phyloP scores from a whole-genome alignment of 1,140 invertebrate genomes.

The Atta texana region DNA sequence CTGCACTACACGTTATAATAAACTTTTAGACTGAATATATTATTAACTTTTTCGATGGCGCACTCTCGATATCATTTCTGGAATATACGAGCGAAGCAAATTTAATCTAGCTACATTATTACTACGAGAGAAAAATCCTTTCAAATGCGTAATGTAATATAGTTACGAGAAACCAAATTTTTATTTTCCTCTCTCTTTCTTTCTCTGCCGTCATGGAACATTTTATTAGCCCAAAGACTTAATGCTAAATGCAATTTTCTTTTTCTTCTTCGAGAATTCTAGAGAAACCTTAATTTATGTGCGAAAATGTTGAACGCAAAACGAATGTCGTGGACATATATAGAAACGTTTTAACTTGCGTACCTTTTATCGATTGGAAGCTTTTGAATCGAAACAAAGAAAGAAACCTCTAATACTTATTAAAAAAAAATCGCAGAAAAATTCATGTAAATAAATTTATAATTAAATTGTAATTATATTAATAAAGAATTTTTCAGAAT shows the following conservation, averaged over 20 bases:
- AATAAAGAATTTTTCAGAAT: too few species aligned
- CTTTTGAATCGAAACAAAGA: neutral
- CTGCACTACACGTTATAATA: neutral
- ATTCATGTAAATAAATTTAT: neutral
- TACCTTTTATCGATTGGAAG: conserved; percentile 21
- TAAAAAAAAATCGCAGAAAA: neutral
- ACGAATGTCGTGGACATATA: conserved; percentile 13
- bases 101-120: conserved; percentile 35
- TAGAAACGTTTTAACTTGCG: neutral
- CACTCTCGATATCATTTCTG: neutral
- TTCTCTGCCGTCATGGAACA: neutral
- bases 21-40: neutral
- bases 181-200: neutral
- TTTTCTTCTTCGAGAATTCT: conserved; percentile 13
- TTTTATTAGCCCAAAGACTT: conserved; percentile 15
- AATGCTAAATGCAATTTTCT: conserved; percentile 29
- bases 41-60: neutral
- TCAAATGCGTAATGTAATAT: neutral
- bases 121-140: conserved; percentile 25
- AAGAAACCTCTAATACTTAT: neutral
- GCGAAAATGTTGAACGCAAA: conserved; percentile 24
- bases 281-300: conserved; percentile 38
- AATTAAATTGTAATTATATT: too few species aligned
- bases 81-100: conserved; percentile 14
- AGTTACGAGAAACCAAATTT: conserved; percentile 39